Percentiles rank a stretch among this genome's conserved stretches.
Conservation (phyloP, 2,113 vertebrate species). For the Silurus meridionalis region DNA sequence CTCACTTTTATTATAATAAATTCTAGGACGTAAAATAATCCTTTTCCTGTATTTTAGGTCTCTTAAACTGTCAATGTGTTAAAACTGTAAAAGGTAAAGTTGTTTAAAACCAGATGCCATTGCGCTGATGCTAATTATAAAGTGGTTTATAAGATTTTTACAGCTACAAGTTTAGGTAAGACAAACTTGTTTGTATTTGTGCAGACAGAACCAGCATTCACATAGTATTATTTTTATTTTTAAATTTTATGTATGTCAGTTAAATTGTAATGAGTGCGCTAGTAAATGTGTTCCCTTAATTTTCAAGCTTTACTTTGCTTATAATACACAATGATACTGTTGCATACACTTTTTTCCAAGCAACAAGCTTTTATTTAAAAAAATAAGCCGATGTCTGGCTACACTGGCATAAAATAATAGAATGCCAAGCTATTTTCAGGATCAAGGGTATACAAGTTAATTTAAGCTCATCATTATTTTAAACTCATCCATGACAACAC, state of each 20-base stretch:
- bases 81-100: background rate
- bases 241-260: background rate
- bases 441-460: background rate
- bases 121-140: background rate
- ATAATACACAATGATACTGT: background rate
- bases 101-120: slow-evolving; percentile 6
- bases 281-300: background rate
- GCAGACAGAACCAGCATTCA: background rate
- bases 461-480: slow-evolving; percentile 5
- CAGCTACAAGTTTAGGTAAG: background rate
- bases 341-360: background rate
- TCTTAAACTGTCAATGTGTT: background rate
- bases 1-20: background rate
- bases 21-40: background rate
- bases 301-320: background rate
- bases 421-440: background rate
- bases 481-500: background rate
- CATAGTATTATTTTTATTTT: background rate
- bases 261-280: background rate
- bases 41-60: background rate
- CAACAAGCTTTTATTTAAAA: slow-evolving; percentile 6
- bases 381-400: background rate
- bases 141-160: background rate
- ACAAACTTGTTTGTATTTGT: background rate
- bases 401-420: background rate